Evolutionary conservation across 2,888 invertebrate genomes (phyloP).

Genomic region (Lacanobia wlatinum): DNA sequence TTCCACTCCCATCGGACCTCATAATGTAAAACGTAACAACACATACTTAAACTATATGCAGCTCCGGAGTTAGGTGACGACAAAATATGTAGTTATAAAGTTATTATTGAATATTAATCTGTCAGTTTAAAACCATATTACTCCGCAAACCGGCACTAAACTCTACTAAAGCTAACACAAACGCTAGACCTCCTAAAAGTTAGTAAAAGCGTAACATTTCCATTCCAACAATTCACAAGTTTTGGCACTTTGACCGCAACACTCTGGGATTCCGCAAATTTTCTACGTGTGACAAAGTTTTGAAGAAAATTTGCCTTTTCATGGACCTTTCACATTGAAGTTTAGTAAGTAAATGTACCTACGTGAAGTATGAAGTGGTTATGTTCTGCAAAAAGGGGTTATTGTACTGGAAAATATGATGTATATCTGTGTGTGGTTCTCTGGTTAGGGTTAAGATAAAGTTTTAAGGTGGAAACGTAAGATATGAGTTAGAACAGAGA

Average conservation of each 20-base stretch:
- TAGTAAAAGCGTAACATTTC: constrained; percentile 52
- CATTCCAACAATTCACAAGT: constrained; percentile 51
- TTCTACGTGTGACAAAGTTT: constrained; percentile 57
- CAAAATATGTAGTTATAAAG: too few relatives aligned
- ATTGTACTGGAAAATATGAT: constrained; percentile 15
- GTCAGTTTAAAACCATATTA: neutral
- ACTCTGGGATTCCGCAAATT: constrained; percentile 55
- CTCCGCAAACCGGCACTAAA: neutral
- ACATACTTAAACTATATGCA: too few relatives aligned
- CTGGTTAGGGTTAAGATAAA: neutral
- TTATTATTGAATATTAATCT: neutral
- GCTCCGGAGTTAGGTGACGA: too few relatives aligned
- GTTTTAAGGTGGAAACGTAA: neutral
- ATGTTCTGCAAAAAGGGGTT: constrained; percentile 20
- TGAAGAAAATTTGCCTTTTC: constrained; percentile 63
- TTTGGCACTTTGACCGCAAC: constrained; percentile 60
- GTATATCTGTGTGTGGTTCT: neutral
- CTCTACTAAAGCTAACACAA: constrained; percentile 33
- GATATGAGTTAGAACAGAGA: neutral
- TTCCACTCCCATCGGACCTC: too few relatives aligned
- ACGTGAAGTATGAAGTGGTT: constrained; percentile 15
- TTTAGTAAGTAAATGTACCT: constrained; percentile 31
- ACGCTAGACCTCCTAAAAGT: constrained; percentile 48
- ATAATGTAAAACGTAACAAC: too few relatives aligned
- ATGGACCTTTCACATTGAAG: constrained; percentile 51